Evolutionary conservation across 2,888 invertebrate species (phyloP), one percentile per base, ranked within the genome.

Genomic region (Pachymerium ferrugineum): DNA sequence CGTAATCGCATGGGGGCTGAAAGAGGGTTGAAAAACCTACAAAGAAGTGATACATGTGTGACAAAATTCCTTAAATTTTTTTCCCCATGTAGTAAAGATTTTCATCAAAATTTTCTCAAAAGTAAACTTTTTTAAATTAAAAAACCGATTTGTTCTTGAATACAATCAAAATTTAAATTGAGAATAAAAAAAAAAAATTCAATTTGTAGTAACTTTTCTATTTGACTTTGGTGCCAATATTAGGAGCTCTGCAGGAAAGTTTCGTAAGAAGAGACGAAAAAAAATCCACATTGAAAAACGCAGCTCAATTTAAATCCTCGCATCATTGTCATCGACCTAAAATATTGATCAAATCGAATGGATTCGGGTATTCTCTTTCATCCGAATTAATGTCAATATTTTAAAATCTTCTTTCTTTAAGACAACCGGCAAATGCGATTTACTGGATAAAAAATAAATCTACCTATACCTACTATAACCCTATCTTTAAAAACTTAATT

Each of bases 11-110:
- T 33, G 33, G 69, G 69, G 28, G 30, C 30, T 33, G 33, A 30
- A 30, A 69, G 69, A 69, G 69, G 69, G 30, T 33, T 69, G 62
- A 62, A 62, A 62, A 62, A 62, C 62, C 62, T 62, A 62, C 25
- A 62, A 47, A 62, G 28, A 12, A 3, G 28, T n/a, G n/a, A n/a
- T n/a, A n/a, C n/a, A n/a, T n/a, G n/a, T n/a, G 28, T 28, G 62
- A 54, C 62, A 62, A 25, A 62, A 62, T 28, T 12, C 22, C 28
- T 25, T 2, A 62, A 25, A 62, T 22, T 62, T 62, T 1, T 25
- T 12, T 28, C n/a, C n/a, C n/a, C n/a, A n/a, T n/a, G n/a, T n/a
- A n/a, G n/a, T n/a, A n/a, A n/a, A n/a, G n/a, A n/a, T n/a, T n/a
- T n/a, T n/a, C n/a, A n/a, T 62, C 10, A 62, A 14, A 8, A 1